These are phyloP conservation scores for Alethe diademata DNA, from an alignment of 2,113 vertebrate species.

Conservation along the genomic window DNA sequence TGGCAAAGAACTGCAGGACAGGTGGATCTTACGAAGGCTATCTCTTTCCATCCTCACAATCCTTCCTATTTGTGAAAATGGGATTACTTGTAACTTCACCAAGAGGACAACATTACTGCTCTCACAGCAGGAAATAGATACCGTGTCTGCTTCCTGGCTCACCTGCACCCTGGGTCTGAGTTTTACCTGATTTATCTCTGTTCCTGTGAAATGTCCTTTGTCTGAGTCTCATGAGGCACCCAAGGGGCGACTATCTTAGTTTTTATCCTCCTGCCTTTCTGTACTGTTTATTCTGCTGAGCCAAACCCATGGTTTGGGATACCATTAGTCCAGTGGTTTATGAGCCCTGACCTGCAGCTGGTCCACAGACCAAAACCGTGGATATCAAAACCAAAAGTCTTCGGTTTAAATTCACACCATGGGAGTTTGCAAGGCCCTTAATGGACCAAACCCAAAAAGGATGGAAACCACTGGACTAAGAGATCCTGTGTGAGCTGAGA, in stretches of 20 bases:
- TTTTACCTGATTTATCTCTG: neutral
- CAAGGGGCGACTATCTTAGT: neutral
- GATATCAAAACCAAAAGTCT: neutral
- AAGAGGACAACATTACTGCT: slow-evolving; percentile 24
- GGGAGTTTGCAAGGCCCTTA: neutral
- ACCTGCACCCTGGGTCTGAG: neutral
- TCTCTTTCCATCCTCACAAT: neutral
- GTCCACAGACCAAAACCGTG: neutral
- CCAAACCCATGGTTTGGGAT: neutral
- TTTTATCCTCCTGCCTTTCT: slow-evolving; percentile 17
- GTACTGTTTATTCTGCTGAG: neutral
- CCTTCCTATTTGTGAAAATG: neutral
- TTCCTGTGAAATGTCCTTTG: neutral
- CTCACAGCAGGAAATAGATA: neutral
- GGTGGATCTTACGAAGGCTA: neutral
- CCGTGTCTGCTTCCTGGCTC: neutral
- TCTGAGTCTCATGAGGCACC: neutral
- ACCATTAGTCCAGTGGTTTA: neutral
- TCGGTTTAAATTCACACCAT: neutral
- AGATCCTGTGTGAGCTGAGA: neutral
- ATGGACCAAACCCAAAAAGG: neutral
- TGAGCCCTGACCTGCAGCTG: neutral
- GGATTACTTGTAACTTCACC: neutral
- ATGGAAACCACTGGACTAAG: slow-evolving; percentile 35
- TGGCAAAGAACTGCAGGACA: neutral